These are phyloP conservation scores for Xiphophorus maculatus DNA, from an alignment of 2,113 vertebrate genomes.

Conservation along the genomic window DNA sequence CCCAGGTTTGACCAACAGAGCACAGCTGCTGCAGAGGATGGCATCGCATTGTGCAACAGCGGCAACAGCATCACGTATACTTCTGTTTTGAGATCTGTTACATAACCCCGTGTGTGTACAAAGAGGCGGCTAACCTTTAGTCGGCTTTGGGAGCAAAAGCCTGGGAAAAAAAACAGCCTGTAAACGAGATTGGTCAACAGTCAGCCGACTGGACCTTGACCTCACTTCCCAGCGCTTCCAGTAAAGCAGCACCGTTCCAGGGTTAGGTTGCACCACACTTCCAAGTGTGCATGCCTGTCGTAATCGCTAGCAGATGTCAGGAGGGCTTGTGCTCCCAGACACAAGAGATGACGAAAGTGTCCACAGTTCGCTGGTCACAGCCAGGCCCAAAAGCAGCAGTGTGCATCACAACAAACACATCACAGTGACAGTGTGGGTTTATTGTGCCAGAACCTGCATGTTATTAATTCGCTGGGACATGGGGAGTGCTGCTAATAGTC, in stretches of 20 bases:
- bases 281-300: slow-evolving; percentile 58
- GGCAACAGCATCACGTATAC: slow-evolving; percentile 42
- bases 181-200: slow-evolving; percentile 64
- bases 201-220: slow-evolving; percentile 65
- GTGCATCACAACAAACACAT: slow-evolving; percentile 59
- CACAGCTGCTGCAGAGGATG: slow-evolving; percentile 35
- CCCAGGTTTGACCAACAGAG: slow-evolving; percentile 30
- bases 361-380: slow-evolving; percentile 56
- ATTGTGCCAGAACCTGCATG: slow-evolving; percentile 10
- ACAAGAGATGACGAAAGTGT: slow-evolving; percentile 44
- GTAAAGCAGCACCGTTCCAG: slow-evolving; percentile 43
- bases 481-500: background rate
- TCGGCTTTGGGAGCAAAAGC: slow-evolving; percentile 52
- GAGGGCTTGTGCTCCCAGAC: slow-evolving; percentile 47
- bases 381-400: slow-evolving; percentile 49
- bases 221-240: slow-evolving; percentile 50
- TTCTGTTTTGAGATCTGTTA: slow-evolving; percentile 56
- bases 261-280: slow-evolving; percentile 64
- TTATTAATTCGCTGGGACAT: background rate
- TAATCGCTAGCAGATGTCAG: slow-evolving; percentile 75
- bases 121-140: slow-evolving; percentile 35
- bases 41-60: slow-evolving; percentile 44
- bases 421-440: slow-evolving; percentile 15
- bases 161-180: slow-evolving; percentile 58
- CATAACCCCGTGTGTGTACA: slow-evolving; percentile 43